These are phyloP conservation scores for Meriones unguiculatus DNA, from an alignment of 2,113 vertebrate species.

Conservation along the genomic window DNA sequence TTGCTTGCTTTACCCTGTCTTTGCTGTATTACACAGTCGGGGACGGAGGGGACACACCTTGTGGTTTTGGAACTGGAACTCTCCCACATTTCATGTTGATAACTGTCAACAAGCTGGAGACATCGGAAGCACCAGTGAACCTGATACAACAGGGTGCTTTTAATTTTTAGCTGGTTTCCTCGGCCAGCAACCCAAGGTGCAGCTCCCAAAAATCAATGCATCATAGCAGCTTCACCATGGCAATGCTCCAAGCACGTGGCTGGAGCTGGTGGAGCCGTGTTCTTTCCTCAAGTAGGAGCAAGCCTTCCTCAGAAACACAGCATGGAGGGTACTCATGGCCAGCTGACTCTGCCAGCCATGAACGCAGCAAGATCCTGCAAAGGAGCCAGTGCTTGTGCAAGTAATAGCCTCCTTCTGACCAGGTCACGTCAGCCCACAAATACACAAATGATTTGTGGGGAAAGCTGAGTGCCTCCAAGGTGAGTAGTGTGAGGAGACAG, in stretches of 20 bases:
- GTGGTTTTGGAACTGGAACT: background rate
- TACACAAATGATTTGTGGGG: background rate
- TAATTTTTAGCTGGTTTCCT: background rate
- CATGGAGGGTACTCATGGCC: accelerated
- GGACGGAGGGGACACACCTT: background rate
- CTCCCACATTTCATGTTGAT: background rate
- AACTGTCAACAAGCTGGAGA: background rate
- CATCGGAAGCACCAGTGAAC: background rate
- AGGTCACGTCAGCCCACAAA: background rate
- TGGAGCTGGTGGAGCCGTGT: too few species aligned
- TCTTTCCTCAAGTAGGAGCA: background rate
- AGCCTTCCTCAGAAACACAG: background rate
- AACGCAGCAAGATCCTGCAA: background rate
- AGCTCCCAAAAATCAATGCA: background rate
- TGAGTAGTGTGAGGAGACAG: background rate
- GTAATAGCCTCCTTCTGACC: slow-evolving; percentile 5
- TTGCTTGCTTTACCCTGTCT: background rate
- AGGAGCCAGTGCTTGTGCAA: background rate
- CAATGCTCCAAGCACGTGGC: accelerated
- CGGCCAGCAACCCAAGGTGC: background rate
- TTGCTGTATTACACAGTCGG: background rate
- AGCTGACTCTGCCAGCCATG: background rate
- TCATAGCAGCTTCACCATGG: background rate
- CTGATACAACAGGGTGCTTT: background rate
- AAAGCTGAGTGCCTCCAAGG: slow-evolving; percentile 19